These are phyloP conservation scores for Simalia tracyae DNA, from an alignment of 2,797 vertebrate genomes.

Conservation along the genomic window DNA sequence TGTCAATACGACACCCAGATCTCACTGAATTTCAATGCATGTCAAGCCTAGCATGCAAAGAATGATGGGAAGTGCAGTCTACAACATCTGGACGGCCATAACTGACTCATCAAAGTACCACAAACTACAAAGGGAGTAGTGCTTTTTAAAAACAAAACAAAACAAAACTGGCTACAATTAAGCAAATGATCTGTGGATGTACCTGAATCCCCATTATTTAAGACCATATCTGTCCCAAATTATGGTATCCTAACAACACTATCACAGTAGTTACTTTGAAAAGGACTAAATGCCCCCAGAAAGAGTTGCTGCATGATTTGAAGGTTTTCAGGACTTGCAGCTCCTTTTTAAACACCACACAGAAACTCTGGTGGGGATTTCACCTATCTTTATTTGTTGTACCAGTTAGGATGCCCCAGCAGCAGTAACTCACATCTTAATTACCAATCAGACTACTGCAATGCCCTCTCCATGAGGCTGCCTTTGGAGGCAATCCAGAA, in stretches of 20 bases:
- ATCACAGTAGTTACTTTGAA: background rate
- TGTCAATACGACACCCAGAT: background rate
- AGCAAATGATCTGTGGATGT: background rate
- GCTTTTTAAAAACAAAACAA: background rate
- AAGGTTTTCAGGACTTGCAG: background rate
- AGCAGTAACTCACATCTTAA: background rate
- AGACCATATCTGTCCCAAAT: background rate
- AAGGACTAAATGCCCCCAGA: background rate
- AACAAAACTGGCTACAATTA: background rate
- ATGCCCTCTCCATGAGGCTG: background rate
- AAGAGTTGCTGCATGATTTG: background rate
- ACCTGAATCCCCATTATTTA: background rate
- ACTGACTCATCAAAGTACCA: background rate
- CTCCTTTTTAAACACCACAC: background rate
- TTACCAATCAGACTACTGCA: background rate
- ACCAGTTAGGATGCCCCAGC: background rate
- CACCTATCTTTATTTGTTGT: background rate
- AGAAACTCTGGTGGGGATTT: background rate
- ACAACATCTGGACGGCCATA: background rate
- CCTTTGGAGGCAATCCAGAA: too few relatives aligned
- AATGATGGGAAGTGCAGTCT: background rate
- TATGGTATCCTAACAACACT: background rate
- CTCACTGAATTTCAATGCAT: background rate
- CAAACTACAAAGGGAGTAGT: background rate
- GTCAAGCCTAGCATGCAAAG: background rate